These are phyloP conservation scores for Capreolus pygargus DNA, from an alignment of 2,113 vertebrate genomes.

Conservation along the genomic window DNA sequence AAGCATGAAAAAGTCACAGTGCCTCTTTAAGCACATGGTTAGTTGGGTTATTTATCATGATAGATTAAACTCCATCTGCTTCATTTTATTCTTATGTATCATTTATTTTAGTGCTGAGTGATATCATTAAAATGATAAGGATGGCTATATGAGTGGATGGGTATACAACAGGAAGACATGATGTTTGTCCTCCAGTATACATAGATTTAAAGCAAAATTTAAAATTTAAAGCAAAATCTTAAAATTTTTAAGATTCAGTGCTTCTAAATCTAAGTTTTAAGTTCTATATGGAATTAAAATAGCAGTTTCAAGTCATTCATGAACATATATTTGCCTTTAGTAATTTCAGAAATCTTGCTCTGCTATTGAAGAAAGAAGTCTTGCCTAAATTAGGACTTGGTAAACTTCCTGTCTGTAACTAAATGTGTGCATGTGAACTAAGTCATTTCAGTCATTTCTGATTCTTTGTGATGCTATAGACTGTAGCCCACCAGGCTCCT, in stretches of 20 bases:
- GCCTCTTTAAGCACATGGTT: neutral
- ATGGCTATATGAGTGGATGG: neutral
- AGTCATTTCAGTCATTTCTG: neutral
- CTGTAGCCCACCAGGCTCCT: neutral
- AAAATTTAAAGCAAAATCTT: neutral
- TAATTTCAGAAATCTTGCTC: neutral
- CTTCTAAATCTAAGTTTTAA: slow-evolving; percentile 11
- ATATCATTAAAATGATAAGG: neutral
- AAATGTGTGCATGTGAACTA: neutral
- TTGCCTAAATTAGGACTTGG: neutral
- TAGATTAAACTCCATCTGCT: neutral
- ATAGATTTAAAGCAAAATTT: neutral
- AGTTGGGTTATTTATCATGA: neutral
- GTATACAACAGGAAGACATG: neutral
- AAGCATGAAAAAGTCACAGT: neutral
- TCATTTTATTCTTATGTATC: neutral
- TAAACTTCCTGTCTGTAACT: neutral
- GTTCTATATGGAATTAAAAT: neutral
- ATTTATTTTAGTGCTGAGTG: neutral
- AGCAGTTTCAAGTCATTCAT: neutral
- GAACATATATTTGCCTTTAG: neutral
- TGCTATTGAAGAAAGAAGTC: neutral
- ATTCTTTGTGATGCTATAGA: neutral
- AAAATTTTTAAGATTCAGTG: neutral
- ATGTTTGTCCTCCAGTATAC: neutral